Percentiles rank a stretch among this genome's conserved stretches.
phyloP scores from a whole-genome alignment of 2,113 vertebrate genomes.

The Lathamus discolor region DNA sequence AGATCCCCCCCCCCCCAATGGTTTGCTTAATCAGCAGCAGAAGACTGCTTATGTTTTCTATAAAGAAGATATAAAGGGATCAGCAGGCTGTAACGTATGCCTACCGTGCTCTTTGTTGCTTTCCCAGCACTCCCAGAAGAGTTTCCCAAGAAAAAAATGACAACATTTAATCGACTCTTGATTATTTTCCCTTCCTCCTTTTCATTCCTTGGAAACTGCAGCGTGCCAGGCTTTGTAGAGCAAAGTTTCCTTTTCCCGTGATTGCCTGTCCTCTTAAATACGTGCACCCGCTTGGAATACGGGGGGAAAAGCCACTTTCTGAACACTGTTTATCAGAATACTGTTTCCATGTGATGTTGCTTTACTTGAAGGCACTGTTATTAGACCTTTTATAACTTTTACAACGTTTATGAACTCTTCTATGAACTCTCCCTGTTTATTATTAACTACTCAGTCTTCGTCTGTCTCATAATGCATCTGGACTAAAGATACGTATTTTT shows the following conservation, averaged over 20 bases:
- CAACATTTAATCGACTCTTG: not conserved
- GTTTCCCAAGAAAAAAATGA: not conserved
- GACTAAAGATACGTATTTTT: not conserved
- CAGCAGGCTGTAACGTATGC: accelerated
- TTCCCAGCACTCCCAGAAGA: not conserved
- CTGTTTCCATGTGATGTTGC: not conserved
- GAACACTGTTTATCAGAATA: not conserved
- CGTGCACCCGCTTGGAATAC: not conserved
- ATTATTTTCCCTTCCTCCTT: not conserved
- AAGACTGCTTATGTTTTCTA: not conserved
- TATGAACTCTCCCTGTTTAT: not conserved
- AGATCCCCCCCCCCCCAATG: accelerated
- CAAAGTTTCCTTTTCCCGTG: not conserved
- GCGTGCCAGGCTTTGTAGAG: not conserved
- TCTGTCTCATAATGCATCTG: not conserved
- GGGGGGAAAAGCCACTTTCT: not conserved
- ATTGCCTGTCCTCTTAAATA: not conserved
- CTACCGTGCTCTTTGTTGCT: not conserved
- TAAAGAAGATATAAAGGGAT: not conserved
- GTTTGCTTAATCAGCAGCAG: not conserved
- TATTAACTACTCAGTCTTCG: not conserved
- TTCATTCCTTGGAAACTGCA: not conserved
- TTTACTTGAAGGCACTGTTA: not conserved
- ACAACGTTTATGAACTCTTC: not conserved
- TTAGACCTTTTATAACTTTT: not conserved